A percentile compares a stretch with the other conserved stretches of the same genome.
These are phyloP conservation scores for Calypte anna DNA, from an alignment of 2,113 vertebrate species.

Conservation along the genomic window DNA sequence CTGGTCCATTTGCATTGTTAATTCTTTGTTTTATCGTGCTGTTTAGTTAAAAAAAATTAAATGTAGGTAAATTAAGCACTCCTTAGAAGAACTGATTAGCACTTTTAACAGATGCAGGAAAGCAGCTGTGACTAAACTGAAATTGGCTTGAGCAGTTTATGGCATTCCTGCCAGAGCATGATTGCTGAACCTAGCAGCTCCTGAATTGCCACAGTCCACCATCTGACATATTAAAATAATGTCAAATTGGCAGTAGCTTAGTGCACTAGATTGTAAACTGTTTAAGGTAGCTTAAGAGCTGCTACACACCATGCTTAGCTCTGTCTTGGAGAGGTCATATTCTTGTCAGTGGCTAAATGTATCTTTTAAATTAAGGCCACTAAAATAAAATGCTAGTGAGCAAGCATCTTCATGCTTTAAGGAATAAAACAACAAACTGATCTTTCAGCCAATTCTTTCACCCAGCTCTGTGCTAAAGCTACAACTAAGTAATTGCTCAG, in stretches of 20 bases:
- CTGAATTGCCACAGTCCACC: not conserved
- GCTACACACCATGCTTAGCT: rapidly evolving
- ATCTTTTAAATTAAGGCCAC: not conserved
- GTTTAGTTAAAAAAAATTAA: not conserved
- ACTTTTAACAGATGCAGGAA: not conserved
- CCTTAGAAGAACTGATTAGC: not conserved
- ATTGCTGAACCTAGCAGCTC: not conserved
- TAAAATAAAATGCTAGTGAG: not conserved
- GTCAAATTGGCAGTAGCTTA: not conserved
- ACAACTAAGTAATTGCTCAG: not conserved
- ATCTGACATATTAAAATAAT: not conserved
- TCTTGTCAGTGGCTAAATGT: not conserved
- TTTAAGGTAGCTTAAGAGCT: not conserved
- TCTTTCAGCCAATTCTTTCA: not conserved
- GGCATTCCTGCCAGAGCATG: not conserved
- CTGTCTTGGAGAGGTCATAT: not conserved
- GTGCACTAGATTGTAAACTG: not conserved
- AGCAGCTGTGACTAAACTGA: not conserved
- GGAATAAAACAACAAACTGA: not conserved
- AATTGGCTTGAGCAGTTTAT: not conserved
- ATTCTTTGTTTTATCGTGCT: not conserved
- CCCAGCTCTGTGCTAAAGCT: not conserved
- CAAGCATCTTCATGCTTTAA: not conserved
- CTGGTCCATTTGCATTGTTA: not conserved
- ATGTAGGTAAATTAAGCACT: not conserved